phyloP scores from a whole-genome alignment of 2,113 vertebrate genomes.

The Chascanopsetta lugubris region DNA sequence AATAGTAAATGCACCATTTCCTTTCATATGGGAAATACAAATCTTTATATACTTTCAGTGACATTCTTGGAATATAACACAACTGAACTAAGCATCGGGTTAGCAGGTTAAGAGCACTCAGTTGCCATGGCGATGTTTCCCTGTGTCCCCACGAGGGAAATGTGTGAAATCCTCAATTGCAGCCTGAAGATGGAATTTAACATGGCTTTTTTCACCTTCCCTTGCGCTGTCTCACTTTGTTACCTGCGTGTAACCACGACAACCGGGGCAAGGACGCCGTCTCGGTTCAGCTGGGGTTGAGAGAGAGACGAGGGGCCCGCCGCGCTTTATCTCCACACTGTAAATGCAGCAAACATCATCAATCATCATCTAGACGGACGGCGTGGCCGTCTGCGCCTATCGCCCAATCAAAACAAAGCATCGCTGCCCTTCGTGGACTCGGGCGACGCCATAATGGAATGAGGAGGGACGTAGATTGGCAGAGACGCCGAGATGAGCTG shows the following conservation, averaged over 20 bases:
- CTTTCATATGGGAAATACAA: background rate
- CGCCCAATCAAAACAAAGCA: conserved; percentile 37
- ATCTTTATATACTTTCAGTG: background rate
- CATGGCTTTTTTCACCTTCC: conserved; percentile 70
- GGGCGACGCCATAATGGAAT: conserved; percentile 25
- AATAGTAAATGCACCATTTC: background rate
- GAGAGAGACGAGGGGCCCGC: conserved; percentile 14
- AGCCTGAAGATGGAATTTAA: conserved; percentile 65
- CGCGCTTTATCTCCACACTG: conserved; percentile 28
- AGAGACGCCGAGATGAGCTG: conserved; percentile 23
- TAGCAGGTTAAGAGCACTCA: conserved; percentile 53
- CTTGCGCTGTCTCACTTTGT: conserved; percentile 52
- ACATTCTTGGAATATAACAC: background rate
- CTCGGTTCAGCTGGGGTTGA: conserved; percentile 38
- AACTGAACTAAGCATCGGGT: conserved; percentile 26
- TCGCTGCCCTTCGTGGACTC: conserved; percentile 26
- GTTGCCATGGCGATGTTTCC: conserved; percentile 58
- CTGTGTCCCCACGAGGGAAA: conserved; percentile 48
- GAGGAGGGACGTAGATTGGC: conserved; percentile 30
- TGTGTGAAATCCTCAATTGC: conserved; percentile 63
- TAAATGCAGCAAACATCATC: conserved; percentile 51
- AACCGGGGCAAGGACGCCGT: conserved; percentile 66
- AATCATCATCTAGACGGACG: conserved; percentile 56
- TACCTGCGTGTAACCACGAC: conserved; percentile 63
- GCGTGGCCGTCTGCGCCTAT: conserved; percentile 35